phyloP scores from a whole-genome alignment of 2,113 vertebrate genomes.

The Pedionomus torquatus region DNA sequence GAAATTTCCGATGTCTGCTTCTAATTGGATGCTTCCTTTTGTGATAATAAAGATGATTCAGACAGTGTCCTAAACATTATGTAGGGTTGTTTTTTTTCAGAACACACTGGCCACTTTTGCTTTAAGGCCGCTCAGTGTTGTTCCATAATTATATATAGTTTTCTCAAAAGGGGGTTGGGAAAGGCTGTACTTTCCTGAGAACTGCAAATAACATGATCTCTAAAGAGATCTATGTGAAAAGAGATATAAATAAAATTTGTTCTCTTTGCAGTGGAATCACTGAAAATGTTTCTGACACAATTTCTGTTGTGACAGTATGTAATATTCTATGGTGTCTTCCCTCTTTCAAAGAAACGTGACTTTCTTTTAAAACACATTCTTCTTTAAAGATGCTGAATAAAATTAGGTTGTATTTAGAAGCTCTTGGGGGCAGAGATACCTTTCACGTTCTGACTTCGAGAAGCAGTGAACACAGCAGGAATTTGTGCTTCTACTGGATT shows the following conservation, averaged over 20 bases:
- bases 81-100: background rate
- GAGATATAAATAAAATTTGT: background rate
- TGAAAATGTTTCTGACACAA: conserved; percentile 2
- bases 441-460: background rate
- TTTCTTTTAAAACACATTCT: background rate
- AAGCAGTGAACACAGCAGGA: background rate
- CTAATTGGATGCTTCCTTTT: conserved; percentile 29
- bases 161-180: background rate
- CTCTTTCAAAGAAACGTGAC: background rate
- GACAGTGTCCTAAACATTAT: background rate
- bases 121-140: background rate
- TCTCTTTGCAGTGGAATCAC: background rate
- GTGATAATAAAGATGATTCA: background rate
- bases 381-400: background rate
- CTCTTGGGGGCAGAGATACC: background rate
- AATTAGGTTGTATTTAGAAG: background rate
- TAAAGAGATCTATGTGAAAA: background rate
- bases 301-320: background rate
- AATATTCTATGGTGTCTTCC: background rate
- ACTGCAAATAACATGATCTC: background rate
- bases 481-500: background rate
- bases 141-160: background rate
- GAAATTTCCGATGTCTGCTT: background rate
- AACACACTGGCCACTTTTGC: background rate
- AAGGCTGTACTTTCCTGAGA: background rate